Evolutionary conservation across 2,113 vertebrate genomes (phyloP).

Genomic region (Rutilus rutilus): DNA sequence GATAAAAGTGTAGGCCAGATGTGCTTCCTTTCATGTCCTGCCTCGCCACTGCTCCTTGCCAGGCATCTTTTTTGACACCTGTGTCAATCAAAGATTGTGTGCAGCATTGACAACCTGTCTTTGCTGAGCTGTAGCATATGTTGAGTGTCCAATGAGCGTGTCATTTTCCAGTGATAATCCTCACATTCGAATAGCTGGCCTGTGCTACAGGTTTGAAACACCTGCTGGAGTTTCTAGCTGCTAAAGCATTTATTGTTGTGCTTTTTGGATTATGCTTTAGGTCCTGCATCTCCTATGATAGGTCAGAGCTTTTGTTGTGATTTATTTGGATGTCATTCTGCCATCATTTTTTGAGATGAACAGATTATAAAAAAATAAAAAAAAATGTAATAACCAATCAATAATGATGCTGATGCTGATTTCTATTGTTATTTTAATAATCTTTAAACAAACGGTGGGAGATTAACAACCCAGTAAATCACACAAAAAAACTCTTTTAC

Average conservation of each 20-base stretch:
- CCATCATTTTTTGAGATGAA: background rate
- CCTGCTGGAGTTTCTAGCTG: background rate
- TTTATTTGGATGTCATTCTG: background rate
- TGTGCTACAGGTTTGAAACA: slow-evolving; percentile 28
- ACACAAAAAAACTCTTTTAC: background rate
- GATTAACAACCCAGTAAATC: background rate
- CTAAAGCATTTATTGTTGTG: background rate
- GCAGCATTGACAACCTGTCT: slow-evolving; percentile 38
- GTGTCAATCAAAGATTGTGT: slow-evolving; percentile 32
- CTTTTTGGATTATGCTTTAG: background rate
- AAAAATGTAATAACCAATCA: background rate
- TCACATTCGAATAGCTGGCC: background rate
- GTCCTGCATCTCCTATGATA: background rate
- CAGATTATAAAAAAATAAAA: background rate
- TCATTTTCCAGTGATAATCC: slow-evolving; percentile 27
- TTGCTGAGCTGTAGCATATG: slow-evolving; percentile 31
- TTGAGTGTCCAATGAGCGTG: slow-evolving; percentile 32
- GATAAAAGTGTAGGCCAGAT: background rate
- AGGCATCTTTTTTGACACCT: slow-evolving; percentile 35
- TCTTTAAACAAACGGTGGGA: background rate
- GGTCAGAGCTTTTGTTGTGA: background rate
- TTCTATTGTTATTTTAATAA: no score
- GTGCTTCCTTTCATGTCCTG: background rate
- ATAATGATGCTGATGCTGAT: background rate
- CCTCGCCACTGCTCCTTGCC: background rate